Evolutionary conservation across 2,113 vertebrate species (phyloP).

Genomic region (Serinus canaria): DNA sequence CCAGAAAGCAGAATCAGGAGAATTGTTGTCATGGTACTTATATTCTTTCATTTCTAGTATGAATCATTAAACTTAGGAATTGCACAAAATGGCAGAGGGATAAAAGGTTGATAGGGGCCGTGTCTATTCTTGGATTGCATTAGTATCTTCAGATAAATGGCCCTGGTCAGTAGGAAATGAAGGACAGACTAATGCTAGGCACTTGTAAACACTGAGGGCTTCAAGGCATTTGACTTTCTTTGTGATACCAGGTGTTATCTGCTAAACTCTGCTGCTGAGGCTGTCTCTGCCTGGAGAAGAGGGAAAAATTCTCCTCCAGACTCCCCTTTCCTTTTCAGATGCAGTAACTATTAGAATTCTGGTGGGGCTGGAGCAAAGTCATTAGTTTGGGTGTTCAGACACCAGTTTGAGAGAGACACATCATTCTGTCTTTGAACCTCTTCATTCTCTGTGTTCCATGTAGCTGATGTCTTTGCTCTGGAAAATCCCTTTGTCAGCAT

Average conservation of each 20-base stretch:
- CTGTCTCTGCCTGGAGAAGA: not conserved
- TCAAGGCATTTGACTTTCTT: not conserved
- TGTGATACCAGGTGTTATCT: not conserved
- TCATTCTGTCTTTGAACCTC: not conserved
- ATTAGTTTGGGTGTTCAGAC: not conserved
- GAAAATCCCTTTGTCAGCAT: not conserved
- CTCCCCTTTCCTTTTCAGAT: not conserved
- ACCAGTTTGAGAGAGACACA: not conserved
- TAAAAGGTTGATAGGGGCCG: not conserved
- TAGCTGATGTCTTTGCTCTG: not conserved
- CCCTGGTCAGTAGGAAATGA: not conserved
- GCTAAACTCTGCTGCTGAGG: not conserved
- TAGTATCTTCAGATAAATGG: not conserved
- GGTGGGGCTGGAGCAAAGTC: not conserved
- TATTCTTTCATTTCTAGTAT: not conserved
- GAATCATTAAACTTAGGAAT: not conserved
- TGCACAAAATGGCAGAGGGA: not conserved
- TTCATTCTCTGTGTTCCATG: not conserved
- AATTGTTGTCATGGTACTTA: not conserved
- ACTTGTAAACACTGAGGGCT: not conserved
- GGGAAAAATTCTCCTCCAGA: not conserved
- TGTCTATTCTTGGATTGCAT: not conserved
- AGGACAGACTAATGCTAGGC: not conserved
- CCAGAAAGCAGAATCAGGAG: not conserved
- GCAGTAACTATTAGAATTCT: not conserved